Base-by-base conservation (phyloP, 1,140 invertebrate species). In the Saxidomus purpurata region DNA sequence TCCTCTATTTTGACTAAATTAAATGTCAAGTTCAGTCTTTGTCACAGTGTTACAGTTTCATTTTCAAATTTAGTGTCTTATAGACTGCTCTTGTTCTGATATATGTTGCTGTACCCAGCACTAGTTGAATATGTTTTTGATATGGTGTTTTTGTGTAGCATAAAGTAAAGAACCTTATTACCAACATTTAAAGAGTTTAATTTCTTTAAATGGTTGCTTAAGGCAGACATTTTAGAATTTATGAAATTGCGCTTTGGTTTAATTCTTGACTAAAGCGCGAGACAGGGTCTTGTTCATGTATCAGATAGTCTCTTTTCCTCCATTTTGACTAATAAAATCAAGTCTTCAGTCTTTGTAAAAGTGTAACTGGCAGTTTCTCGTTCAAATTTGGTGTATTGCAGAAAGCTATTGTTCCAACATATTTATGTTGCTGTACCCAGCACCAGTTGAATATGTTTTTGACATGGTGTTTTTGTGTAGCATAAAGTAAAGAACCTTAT, bases 141-240 rank as follows among this genome's bases (percentile, higher is more conserved):
- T 31, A 52, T 52, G 31, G n/a, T 79, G 76, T 76, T n/a, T 79
- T 79, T 52, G 76, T 79, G 47, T 79, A 34, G 76, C 63, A 40
- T 52, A 84, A 36, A 84, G 25, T 71, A 84, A 69, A 31, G 71
- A 28, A 47, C 3, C 43, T 79, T 84, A n/a, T 71, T 84, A 71
- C 40, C 47, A 52, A 71, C 82, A 84, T n/a, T 52, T 31, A 4
- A 61, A 61, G 38, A 25, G 34, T 52, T 79, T n/a, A 36, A 15
- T 71, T 79, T 49, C 47, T 77, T 55, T 34, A 17, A 55, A 31
- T 84, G 82, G 82, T 52, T 84, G 40, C 47, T 59, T 71, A 71
- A 71, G 82, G 71, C n/a, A 1, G 3, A 74, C 67, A 83, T 6
- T 49, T 11, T n/a, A n/a, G n/a, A n/a, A 11, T 4, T 59, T 11